These are phyloP conservation scores for Camelus bactrianus DNA, from an alignment of 2,113 vertebrate species.

Conservation along the genomic window DNA sequence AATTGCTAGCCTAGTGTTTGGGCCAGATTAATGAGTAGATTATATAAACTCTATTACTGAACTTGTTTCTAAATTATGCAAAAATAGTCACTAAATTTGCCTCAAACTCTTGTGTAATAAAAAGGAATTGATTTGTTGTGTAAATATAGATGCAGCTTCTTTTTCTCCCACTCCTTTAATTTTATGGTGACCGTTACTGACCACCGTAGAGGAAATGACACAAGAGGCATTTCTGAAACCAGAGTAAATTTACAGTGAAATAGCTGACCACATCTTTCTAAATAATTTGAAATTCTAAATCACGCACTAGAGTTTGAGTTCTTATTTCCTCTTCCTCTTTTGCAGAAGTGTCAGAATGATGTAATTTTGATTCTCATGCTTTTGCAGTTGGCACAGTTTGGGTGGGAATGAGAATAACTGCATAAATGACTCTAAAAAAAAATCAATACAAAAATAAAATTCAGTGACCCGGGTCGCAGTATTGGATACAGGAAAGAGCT, in stretches of 20 bases:
- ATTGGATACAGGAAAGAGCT: not conserved
- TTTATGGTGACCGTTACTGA: constrained; percentile 7
- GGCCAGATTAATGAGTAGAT: not conserved
- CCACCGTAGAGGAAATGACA: constrained; percentile 38
- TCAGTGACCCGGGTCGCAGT: too few species aligned
- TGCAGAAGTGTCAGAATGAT: constrained; percentile 6
- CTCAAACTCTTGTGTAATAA: not conserved
- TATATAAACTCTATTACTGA: not conserved
- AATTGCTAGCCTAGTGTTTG: not conserved
- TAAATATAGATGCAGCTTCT: not conserved
- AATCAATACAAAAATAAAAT: not conserved
- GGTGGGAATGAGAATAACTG: not conserved
- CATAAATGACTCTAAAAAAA: not conserved
- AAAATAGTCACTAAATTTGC: constrained; percentile 6
- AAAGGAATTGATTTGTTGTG: not conserved
- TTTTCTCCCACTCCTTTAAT: not conserved
- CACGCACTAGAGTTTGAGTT: not conserved
- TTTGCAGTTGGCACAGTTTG: not conserved
- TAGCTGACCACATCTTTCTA: constrained; percentile 10
- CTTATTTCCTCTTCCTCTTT: constrained; percentile 65
- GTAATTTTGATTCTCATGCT: not conserved
- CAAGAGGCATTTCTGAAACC: constrained; percentile 24
- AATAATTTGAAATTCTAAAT: constrained; percentile 23
- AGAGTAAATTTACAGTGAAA: constrained; percentile 49
- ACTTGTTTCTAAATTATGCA: not conserved